phyloP scores from a whole-genome alignment of 2,888 invertebrate species.

The Xestia rhomboidea region DNA sequence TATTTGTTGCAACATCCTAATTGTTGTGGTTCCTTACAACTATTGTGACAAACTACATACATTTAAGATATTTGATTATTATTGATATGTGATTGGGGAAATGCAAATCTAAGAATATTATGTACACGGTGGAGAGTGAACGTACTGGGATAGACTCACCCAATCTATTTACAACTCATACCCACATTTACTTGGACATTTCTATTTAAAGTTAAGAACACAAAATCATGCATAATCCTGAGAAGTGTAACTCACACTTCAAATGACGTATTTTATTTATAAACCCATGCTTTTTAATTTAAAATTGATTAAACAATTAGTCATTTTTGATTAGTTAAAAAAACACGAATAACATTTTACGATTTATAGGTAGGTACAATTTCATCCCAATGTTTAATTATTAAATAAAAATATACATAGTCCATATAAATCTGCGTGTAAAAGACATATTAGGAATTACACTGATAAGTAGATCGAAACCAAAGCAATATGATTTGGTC shows the following conservation, averaged over 20 bases:
- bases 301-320: slow-evolving; percentile 24
- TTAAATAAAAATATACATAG: slow-evolving; percentile 27
- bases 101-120: slow-evolving; percentile 29
- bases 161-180: slow-evolving; percentile 49
- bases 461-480: slow-evolving; percentile 61
- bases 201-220: slow-evolving; percentile 57
- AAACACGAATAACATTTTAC: slow-evolving; percentile 43
- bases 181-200: slow-evolving; percentile 25
- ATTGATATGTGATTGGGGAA: slow-evolving; percentile 4
- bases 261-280: not conserved
- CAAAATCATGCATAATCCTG: slow-evolving; percentile 64
- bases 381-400: slow-evolving; percentile 26
- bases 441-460: slow-evolving; percentile 33
- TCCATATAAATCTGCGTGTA: slow-evolving; percentile 38
- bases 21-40: slow-evolving; percentile 10
- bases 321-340: slow-evolving; percentile 44
- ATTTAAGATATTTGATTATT: too few relatives aligned
- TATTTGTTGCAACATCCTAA: not conserved
- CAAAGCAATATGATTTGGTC: slow-evolving; percentile 82
- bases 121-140: slow-evolving; percentile 39
- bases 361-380: slow-evolving; percentile 24
- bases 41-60: slow-evolving; percentile 24
- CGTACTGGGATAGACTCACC: slow-evolving; percentile 16
- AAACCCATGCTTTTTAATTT: slow-evolving; percentile 59
- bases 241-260: slow-evolving; percentile 39